These are phyloP conservation scores for Linurgus olivaceus DNA, from an alignment of 2,797 vertebrate species.

Conservation along the genomic window DNA sequence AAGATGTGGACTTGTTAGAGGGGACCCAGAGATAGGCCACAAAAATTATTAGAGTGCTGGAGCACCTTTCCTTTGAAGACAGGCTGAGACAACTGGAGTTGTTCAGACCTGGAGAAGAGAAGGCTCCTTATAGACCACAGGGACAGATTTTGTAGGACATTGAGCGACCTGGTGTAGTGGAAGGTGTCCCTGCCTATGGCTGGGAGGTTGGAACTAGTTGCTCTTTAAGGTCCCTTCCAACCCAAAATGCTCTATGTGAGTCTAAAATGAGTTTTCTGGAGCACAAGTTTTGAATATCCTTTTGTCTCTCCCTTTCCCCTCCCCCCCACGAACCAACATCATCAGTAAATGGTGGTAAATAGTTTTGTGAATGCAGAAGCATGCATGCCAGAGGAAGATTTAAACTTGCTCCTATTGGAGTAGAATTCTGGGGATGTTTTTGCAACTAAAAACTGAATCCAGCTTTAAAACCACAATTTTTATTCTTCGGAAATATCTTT, in stretches of 20 bases:
- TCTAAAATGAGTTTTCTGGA: not conserved
- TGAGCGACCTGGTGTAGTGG: not conserved
- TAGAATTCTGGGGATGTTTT: accelerated
- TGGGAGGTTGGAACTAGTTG: not conserved
- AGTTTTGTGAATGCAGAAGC: not conserved
- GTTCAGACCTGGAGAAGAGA: not conserved
- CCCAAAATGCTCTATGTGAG: accelerated
- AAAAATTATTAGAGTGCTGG: not conserved
- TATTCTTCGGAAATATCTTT: not conserved
- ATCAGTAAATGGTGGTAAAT: not conserved
- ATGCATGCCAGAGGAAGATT: not conserved
- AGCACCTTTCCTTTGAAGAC: not conserved
- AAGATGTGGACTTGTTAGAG: not conserved
- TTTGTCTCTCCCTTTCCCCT: accelerated
- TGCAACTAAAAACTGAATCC: not conserved
- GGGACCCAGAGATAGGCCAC: no score
- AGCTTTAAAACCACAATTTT: not conserved
- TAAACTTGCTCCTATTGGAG: not conserved
- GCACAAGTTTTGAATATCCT: not conserved
- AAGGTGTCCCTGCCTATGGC: not conserved
- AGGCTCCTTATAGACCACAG: not conserved
- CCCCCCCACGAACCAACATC: accelerated
- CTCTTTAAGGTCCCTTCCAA: not conserved
- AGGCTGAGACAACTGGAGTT: not conserved
- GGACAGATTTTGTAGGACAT: not conserved